A percentile compares a stretch with the other conserved stretches of the same genome.
Evolutionary conservation across 2,888 invertebrate species (phyloP).

Genomic region (Phlogophora meticulosa): DNA sequence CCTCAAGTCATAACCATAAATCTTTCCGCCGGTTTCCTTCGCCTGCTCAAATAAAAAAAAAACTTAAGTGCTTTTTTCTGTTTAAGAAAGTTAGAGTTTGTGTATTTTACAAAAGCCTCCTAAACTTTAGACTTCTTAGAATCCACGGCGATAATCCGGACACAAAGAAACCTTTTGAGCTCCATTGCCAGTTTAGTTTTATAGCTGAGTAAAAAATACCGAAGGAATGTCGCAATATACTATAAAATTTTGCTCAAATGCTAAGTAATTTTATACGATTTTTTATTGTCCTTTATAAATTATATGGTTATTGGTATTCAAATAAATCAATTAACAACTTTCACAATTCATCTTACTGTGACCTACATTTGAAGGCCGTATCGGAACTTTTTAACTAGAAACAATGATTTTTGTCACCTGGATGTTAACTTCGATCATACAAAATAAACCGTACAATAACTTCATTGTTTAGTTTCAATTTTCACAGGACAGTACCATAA

Average conservation of each 20-base stretch:
- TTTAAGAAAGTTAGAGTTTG: conserved; percentile 62
- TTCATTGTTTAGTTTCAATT: conserved; percentile 18
- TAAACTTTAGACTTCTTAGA: conserved; percentile 49
- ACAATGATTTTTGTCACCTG: conserved; percentile 32
- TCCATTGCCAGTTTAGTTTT: conserved; percentile 28
- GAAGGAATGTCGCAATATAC: conserved; percentile 10
- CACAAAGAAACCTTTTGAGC: conserved; percentile 31
- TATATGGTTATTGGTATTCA: conserved; percentile 40
- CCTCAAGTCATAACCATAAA: conserved; percentile 62
- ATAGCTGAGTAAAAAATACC: conserved; percentile 19
- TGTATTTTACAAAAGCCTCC: conserved; percentile 50
- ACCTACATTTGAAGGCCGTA: conserved; percentile 29
- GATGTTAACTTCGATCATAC: conserved; percentile 30
- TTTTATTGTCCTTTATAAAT: conserved; percentile 34
- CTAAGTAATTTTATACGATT: neutral
- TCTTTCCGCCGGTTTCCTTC: conserved; percentile 50
- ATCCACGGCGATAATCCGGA: conserved; percentile 40
- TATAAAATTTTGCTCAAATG: conserved; percentile 8
- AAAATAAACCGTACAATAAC: conserved; percentile 15
- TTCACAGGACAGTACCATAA: conserved; percentile 6
- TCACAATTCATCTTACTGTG: conserved; percentile 38
- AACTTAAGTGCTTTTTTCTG: conserved; percentile 66
- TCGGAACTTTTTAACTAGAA: neutral
- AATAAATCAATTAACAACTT: conserved; percentile 60
- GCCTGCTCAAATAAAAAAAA: conserved; percentile 57